A percentile compares a stretch with the other conserved stretches of the same genome.
Evolutionary conservation across 2,113 vertebrate genomes (phyloP).

Genomic region (Erpornis zantholeuca): DNA sequence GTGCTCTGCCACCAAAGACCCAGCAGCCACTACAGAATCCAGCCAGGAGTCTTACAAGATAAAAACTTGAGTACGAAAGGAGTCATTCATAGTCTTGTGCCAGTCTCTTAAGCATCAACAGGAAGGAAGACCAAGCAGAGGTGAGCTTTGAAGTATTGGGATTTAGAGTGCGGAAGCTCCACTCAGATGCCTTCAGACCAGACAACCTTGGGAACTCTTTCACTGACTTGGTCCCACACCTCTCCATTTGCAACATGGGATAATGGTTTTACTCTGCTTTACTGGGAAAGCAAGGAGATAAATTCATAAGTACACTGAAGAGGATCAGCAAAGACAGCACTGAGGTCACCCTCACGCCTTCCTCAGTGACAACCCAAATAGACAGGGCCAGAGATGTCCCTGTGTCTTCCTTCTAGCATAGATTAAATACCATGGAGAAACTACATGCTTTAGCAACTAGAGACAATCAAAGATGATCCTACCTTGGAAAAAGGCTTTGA

Average conservation of each 20-base stretch:
- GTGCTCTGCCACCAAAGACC: too few relatives aligned
- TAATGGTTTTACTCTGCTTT: background rate
- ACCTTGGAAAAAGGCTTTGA: background rate
- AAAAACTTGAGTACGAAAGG: background rate
- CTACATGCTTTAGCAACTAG: background rate
- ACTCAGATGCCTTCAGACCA: background rate
- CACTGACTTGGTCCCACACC: background rate
- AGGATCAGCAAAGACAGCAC: background rate
- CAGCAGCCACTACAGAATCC: background rate
- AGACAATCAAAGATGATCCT: background rate
- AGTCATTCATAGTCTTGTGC: too few relatives aligned
- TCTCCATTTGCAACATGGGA: background rate
- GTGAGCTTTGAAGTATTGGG: background rate
- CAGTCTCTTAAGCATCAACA: rapidly evolving
- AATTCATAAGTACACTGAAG: background rate
- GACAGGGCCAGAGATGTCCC: background rate
- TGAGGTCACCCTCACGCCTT: background rate
- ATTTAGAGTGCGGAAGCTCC: background rate
- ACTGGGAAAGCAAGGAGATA: background rate
- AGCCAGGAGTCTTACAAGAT: background rate
- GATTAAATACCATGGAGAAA: background rate
- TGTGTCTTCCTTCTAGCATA: background rate
- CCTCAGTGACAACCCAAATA: background rate
- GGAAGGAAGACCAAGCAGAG: background rate
- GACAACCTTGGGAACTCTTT: background rate